These are phyloP conservation scores for Rhinolophus sinicus DNA, from an alignment of 2,113 vertebrate species.

Conservation along the genomic window DNA sequence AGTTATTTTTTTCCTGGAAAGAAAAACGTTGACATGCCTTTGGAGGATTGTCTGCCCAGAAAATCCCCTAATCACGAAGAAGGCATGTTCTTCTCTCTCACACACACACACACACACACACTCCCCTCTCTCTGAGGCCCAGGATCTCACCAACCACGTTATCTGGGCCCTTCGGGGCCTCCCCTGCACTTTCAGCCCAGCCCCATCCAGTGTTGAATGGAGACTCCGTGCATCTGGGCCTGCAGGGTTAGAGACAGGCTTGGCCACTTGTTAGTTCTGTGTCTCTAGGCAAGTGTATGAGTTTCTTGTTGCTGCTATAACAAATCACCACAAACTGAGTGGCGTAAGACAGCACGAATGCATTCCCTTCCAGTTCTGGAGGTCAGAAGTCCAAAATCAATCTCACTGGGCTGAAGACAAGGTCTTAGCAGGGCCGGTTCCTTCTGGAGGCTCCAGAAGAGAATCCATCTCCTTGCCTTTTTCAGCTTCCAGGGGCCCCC, in stretches of 20 bases:
- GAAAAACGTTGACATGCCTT: slow-evolving; percentile 65
- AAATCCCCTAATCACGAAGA: slow-evolving; percentile 17
- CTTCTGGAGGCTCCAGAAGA: not conserved
- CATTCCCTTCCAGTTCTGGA: not conserved
- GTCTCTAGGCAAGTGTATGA: not conserved
- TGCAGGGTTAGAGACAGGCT: not conserved
- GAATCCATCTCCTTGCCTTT: not conserved
- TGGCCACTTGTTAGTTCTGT: not conserved
- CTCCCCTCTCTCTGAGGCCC: not conserved
- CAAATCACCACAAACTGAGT: not conserved
- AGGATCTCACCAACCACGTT: not conserved
- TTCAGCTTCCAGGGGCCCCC: not conserved
- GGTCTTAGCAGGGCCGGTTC: not conserved
- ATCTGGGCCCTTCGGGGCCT: not conserved
- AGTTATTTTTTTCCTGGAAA: slow-evolving; percentile 73
- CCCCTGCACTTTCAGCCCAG: too few relatives aligned
- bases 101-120: not conserved
- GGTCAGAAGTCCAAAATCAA: not conserved
- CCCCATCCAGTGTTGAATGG: not conserved
- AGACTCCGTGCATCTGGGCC: not conserved
- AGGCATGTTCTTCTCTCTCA: not conserved
- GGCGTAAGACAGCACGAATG: not conserved
- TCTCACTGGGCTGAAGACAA: not conserved
- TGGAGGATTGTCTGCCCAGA: slow-evolving; percentile 37
- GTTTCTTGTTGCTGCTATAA: not conserved